Evolutionary conservation across 1,140 invertebrate species (phyloP).

Genomic region (Ptiloglossa arizonensis): DNA sequence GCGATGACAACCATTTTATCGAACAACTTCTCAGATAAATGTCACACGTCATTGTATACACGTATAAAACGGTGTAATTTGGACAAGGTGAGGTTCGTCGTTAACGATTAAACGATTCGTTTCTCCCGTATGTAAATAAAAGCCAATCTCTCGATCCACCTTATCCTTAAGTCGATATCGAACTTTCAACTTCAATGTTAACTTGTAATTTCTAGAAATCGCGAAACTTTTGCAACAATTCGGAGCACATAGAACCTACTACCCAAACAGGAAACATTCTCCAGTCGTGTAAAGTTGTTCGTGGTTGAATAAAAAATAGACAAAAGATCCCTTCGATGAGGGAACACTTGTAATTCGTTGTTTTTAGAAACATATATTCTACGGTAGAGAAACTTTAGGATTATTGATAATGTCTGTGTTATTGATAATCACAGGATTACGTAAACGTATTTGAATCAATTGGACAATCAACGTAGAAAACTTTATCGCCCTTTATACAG

Average conservation of each 20-base stretch:
- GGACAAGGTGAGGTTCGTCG: background rate
- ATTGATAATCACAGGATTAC: too few relatives aligned
- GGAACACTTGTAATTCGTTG: too few relatives aligned
- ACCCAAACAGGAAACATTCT: background rate
- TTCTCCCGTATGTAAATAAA: background rate
- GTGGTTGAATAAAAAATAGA: background rate
- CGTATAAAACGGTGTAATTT: background rate
- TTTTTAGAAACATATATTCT: too few relatives aligned
- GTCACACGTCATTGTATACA: background rate
- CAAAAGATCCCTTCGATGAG: background rate
- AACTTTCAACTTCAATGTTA: slow-evolving; percentile 6
- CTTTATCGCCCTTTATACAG: too few relatives aligned
- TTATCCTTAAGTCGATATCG: background rate
- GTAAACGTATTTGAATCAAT: too few relatives aligned
- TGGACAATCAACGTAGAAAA: too few relatives aligned
- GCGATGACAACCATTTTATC: background rate
- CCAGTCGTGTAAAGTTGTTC: background rate
- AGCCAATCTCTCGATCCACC: background rate
- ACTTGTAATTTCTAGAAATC: background rate
- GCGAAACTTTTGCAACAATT: background rate
- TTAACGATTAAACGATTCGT: background rate
- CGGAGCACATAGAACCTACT: too few relatives aligned
- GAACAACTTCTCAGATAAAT: background rate
- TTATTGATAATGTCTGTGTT: too few relatives aligned
- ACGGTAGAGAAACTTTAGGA: too few relatives aligned